Base-by-base conservation (phyloP, 2,113 vertebrate genomes). In the Cephalopholis sonnerati region DNA sequence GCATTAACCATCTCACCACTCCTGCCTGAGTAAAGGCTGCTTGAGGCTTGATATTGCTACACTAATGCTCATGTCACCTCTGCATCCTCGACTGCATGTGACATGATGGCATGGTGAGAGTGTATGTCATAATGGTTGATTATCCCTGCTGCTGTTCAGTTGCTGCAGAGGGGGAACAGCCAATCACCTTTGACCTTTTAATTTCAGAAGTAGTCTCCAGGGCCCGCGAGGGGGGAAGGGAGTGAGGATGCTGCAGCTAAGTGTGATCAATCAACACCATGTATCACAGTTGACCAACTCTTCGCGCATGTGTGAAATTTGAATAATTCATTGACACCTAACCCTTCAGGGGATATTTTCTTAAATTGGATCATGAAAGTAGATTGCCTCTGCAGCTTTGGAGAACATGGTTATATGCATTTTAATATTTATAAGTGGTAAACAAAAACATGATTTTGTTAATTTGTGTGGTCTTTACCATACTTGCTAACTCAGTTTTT, bases 201-300 rank as follows among this genome's bases (percentile, higher is more conserved):
- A 91, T 92, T 86, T 87, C 72, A 69, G 27, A 82, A 82, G 82
- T 87, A 69, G 74, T 89, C 84, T 89, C 79, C 7, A 3, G 82
- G 77, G 89, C 59, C 36, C 1, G 13, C 36, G 20, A 1, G 3
- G 25, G 27, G 64, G 58, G 55, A 25, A 16, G 77, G 48, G 44
- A 44, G 24, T 18, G 59, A 54, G 48, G 64, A 80, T 74, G 71
- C 69, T n/a, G 39, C 73, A 69, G 84, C 65, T 77, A 70, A 84
- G 82, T 89, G 79, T 89, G 83, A 87, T 93, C 87, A 91, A 82
- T 93, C 89, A 88, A 88, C 85, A 82, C 84, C 68, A 73, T 81
- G 81, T 57, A 74, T 85, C 84, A 85, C 82, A 85, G 63, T 74
- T 85, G 80, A 85, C 77, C 83, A 81, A 32, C 44, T 68, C 74